phyloP scores from a whole-genome alignment of 2,797 vertebrate species.

The Gymnocypris eckloni region DNA sequence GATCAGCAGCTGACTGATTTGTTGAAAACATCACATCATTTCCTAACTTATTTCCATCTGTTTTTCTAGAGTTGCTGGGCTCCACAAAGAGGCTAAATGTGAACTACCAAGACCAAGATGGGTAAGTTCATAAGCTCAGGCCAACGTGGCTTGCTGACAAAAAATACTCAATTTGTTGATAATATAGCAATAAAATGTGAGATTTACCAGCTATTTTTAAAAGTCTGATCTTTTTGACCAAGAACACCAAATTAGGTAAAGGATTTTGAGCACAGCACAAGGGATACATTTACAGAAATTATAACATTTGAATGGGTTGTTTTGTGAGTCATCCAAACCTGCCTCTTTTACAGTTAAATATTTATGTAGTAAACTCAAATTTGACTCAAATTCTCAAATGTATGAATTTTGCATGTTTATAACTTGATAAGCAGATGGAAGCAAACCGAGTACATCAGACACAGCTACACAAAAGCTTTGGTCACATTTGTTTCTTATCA shows the following conservation, averaged over 20 bases:
- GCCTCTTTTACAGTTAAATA: not conserved
- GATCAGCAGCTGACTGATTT: constrained; percentile 53
- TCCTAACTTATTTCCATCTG: constrained; percentile 43
- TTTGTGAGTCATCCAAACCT: constrained; percentile 1
- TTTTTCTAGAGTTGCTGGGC: constrained; percentile 89
- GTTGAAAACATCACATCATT: constrained; percentile 48
- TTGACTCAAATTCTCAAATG: not conserved
- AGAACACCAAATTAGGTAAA: not conserved
- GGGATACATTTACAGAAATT: not conserved
- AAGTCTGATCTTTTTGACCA: not conserved
- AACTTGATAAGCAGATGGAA: not conserved
- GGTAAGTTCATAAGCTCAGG: constrained; percentile 66
- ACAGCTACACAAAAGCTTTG: not conserved
- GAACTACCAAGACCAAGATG: constrained; percentile 92
- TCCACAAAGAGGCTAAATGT: constrained; percentile 94
- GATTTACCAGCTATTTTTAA: not conserved
- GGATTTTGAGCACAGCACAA: not conserved
- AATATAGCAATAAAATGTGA: not conserved
- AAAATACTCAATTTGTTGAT: not conserved
- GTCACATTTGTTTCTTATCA: not conserved
- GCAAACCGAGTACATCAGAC: not conserved
- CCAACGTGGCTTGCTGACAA: not conserved
- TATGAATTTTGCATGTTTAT: constrained; percentile 5
- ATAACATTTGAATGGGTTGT: not conserved
- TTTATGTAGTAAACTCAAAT: not conserved